A percentile compares a stretch with the other conserved stretches of the same genome.
phyloP scores from a whole-genome alignment of 2,888 invertebrate genomes.

The Euplexia lucipara region DNA sequence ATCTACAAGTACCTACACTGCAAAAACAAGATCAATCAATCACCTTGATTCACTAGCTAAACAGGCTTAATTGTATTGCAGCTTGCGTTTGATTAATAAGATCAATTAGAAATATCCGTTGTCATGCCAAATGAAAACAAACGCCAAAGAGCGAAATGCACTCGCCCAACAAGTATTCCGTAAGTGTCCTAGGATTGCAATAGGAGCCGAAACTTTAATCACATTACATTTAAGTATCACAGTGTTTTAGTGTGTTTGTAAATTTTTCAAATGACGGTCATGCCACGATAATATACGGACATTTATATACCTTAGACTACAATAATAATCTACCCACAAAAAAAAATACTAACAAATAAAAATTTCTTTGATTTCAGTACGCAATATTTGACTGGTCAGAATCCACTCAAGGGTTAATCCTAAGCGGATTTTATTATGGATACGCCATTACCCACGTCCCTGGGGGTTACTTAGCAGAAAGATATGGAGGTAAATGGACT shows the following conservation, averaged over 20 bases:
- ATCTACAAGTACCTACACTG: neutral
- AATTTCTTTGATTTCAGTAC: slow-evolving; percentile 75
- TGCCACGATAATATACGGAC: too few species aligned
- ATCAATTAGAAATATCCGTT: slow-evolving; percentile 15
- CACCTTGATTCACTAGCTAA: slow-evolving; percentile 13
- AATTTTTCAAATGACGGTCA: too few species aligned
- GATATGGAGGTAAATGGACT: slow-evolving; percentile 96
- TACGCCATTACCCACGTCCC: slow-evolving; percentile 97
- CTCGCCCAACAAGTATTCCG: too few species aligned
- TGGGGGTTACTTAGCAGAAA: slow-evolving; percentile 95
- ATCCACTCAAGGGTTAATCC: slow-evolving; percentile 94
- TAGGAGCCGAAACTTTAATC: too few species aligned
- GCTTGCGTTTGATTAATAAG: slow-evolving; percentile 22
- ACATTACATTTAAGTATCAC: too few species aligned
- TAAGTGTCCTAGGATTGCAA: too few species aligned
- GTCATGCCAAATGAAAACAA: slow-evolving; percentile 16
- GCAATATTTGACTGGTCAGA: slow-evolving; percentile 94
- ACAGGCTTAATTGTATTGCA: slow-evolving; percentile 11
- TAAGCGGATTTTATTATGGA: slow-evolving; percentile 96
- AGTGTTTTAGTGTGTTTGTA: too few species aligned
- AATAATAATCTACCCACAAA: too few species aligned
- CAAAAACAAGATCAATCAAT: slow-evolving; percentile 13
- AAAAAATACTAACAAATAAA: too few species aligned
- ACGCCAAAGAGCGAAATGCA: too few species aligned
- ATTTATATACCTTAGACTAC: too few species aligned